Base-by-base conservation (phyloP, 2,888 invertebrate species). In the Drosophila pseudotakahashii region DNA sequence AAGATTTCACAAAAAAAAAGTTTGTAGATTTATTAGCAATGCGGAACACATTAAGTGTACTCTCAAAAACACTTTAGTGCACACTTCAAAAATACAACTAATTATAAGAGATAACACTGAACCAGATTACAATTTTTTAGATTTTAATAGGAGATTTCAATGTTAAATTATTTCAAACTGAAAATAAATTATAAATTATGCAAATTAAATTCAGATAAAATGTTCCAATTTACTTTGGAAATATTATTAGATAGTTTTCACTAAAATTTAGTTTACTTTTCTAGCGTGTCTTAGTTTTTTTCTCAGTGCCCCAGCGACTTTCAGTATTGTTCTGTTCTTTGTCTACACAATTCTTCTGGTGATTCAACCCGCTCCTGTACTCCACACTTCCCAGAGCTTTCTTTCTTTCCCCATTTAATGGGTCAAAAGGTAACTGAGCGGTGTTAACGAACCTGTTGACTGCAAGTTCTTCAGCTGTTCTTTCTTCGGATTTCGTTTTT, bases 391-490 rank as follows among this genome's bases (percentile, higher is more conserved):
- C 16, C 3, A 36, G 9, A 70, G 30, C 60, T 58, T 58, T 72
- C 73, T 70, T 50, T 51, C 39, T 30, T 39, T 45, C 19, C 45
- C 19, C 34, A 13, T 62, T 70, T 50, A 45, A 13, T 34, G 70
- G 63, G 74, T 75, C 74, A 67, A 57, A 71, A 64, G 74, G 64
- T 63, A 64, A 47, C 9, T 32, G 32, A 16, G 19, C 32, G 39
- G 39, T 59, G 58, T 52, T 60, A 68, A 75, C 75, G 54, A 68
- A 73, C 73, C 72, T 72, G 53, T 75, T 69, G 48, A 61, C 60
- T 47, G 36, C 36, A 30, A 30, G 23, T 48, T 48, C 54, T 52
- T 48, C 36, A 14, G 52, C 7, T 52, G 34, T 60, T 73, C 54
- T 47, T 41, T 32, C 23, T 51, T 30, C 16, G 37, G 39, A 13